Base-by-base conservation (phyloP, 2,113 vertebrate species). In the Callionymus lyra region DNA sequence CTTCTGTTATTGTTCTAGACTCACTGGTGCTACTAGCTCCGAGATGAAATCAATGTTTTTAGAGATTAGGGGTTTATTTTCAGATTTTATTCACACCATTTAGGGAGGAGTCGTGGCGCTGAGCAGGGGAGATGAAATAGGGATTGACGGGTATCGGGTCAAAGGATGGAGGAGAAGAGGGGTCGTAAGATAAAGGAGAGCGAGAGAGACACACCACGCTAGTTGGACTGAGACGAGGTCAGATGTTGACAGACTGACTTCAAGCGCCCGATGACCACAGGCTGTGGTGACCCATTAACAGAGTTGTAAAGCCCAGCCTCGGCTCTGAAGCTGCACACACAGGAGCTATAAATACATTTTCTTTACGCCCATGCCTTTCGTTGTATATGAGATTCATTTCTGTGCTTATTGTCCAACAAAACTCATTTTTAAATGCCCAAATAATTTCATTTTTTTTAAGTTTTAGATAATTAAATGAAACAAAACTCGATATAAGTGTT, bases 281-380 rank as follows among this genome's bases (percentile, higher is more conserved):
- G 63, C 65, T 62, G 50, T 34, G 41, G 65, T 67, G 53, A 63
- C 59, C 65, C 53, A 70, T 70, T 76, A 70, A 70, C 64, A 45
- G 38, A 48, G 31, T 41, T 34, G 43, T 48, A 33, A 73, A 59
- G 47, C 12, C 52, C 34, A 12, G 39, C 13, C 52, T 58, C 31
- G 44, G 45, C 46, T 45, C 35, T 37, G 16, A 74, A 63, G 63
- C 40, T 41, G 55, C 67, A 41, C 8, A 27, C 21, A 27, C 8
- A 27, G 8, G 21, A 4, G 21, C 4, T 27, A 27, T 8, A 27
- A 27, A 27, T 8, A 27, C 21, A 27, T 27, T 27, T 27, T 27
- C 21, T 27, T n/a, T n/a, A n/a, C n/a, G n/a, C n/a, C n/a, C n/a
- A n/a, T 27, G 21, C 21, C 21, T 27, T 27, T 27, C 8, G 4